Base-by-base conservation (phyloP, 2,888 invertebrate species). In the Caenorhabditis sp. region DNA sequence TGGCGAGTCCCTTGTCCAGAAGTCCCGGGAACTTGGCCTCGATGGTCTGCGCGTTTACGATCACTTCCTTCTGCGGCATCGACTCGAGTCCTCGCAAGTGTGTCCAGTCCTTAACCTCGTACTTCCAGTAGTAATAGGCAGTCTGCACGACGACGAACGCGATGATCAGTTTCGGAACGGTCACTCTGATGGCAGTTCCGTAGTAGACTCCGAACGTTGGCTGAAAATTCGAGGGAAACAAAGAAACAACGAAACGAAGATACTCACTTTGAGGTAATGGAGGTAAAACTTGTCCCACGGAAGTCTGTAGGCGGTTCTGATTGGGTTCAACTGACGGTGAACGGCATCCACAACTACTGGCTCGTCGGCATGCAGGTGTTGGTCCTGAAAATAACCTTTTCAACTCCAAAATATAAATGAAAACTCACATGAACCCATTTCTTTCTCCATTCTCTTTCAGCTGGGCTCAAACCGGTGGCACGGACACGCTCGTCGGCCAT, bases 341-440 rank as follows among this genome's bases (percentile, higher is more conserved):
- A 86, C 87, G n/a, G 86, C 87, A 65, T 89, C 86, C 24, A 88
- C 86, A 37, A 82, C 82, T 46, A 87, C 82, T 35, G 89, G 89
- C 77, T 89, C 89, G 70, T 89, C 89, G 39, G 89, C 82, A 61
- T 89, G 89, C 35, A 89, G 80, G 45, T 88, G 84, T 71, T 89
- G 89, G 48, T 87, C 88, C 80, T 87, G 37, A 63, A 70, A 59
- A 61, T 41, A 27, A 45, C 2, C 6, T 11, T 52, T 48, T n/a
- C 13, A 27, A 15, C 27, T 30, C 1, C 26, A 35, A 20, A 65
- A 39, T 13, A 32, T 6, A 4, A 30, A n/a, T 26, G 2, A 41
- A 41, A 46, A 59, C 79, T 59, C 24, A 79, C 79, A 50, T 78
- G 71, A 17, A 84, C 70, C 84, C 84, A 83, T 59, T 84, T 83